Conservation (phyloP, 2,113 vertebrate species). For the Neodontobutis hainanensis region DNA sequence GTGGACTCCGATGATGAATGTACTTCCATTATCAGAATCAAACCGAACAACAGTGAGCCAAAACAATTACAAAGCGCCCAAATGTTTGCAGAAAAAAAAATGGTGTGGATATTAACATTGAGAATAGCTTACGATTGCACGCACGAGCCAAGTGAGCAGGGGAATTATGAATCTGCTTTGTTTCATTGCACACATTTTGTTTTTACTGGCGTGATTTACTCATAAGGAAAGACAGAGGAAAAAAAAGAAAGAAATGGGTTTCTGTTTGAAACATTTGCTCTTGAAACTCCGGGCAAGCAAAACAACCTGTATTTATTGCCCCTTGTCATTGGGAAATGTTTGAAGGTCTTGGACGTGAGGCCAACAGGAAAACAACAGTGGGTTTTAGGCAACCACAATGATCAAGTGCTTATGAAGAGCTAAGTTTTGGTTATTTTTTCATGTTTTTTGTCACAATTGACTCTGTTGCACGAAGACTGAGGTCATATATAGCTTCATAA, state of each 20-base stretch:
- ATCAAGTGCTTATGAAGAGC: conserved; percentile 11
- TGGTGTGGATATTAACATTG: conserved; percentile 23
- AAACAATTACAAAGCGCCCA: conserved; percentile 37
- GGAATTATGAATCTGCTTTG: conserved; percentile 48
- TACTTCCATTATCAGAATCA: conserved; percentile 37
- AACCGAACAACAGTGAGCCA: conserved; percentile 41
- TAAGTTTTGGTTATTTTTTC: neutral
- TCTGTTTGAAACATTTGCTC: conserved; percentile 55
- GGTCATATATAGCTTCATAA: no score
- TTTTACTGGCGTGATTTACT: conserved; percentile 38
- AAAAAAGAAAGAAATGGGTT: conserved; percentile 45
- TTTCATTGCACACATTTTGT: conserved; percentile 43
- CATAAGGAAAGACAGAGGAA: neutral
- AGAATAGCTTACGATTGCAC: conserved; percentile 31
- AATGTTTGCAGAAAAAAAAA: conserved; percentile 19
- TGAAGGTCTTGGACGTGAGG: conserved; percentile 32
- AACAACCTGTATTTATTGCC: conserved; percentile 60
- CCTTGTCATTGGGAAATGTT: conserved; percentile 49
- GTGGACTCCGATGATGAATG: conserved; percentile 44
- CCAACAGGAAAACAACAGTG: conserved; percentile 38
- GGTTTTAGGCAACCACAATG: conserved; percentile 22
- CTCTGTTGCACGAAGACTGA: no score
- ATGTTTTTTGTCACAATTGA: no score
- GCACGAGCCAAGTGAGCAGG: conserved; percentile 20
- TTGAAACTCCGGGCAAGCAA: conserved; percentile 40